Percentiles rank a stretch among this genome's conserved stretches.
Evolutionary conservation across 2,797 vertebrate species (phyloP).

Genomic region (Thamnophis elegans): DNA sequence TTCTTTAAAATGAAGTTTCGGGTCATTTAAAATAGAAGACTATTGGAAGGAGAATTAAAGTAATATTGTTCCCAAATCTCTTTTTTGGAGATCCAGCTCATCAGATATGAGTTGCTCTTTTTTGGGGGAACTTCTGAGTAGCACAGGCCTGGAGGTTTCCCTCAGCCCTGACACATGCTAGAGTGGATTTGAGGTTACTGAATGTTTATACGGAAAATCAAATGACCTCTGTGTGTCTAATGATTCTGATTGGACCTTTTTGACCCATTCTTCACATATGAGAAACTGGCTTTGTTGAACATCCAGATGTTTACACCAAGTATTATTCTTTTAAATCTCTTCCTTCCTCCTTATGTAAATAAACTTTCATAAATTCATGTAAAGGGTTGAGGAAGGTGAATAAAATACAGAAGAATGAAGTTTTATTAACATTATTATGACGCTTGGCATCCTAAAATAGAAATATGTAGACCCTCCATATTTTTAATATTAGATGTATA

Average conservation of each 20-base stretch:
- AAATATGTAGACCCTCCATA: slow-evolving; percentile 55
- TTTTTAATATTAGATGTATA: slow-evolving; percentile 64
- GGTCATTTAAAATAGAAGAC: background rate
- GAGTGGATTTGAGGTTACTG: background rate
- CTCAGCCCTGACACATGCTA: background rate
- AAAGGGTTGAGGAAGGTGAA: slow-evolving; percentile 35
- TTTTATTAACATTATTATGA: slow-evolving; percentile 58
- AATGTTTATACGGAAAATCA: background rate
- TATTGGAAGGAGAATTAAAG: background rate
- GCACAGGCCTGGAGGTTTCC: background rate
- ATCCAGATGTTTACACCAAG: background rate
- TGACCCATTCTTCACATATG: background rate
- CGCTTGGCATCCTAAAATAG: slow-evolving; percentile 39
- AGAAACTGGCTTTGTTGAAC: background rate
- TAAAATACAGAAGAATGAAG: slow-evolving; percentile 47
- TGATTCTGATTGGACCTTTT: background rate
- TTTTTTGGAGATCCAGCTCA: background rate
- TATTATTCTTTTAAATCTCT: background rate
- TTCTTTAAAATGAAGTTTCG: background rate
- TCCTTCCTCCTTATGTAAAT: background rate
- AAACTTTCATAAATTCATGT: slow-evolving; percentile 28
- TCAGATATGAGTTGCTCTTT: background rate
- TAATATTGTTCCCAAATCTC: background rate
- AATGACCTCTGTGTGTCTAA: too few species aligned
- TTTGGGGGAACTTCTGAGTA: background rate